Base-by-base conservation (phyloP, 2,888 invertebrate genomes). In the Hyalella azteca region DNA sequence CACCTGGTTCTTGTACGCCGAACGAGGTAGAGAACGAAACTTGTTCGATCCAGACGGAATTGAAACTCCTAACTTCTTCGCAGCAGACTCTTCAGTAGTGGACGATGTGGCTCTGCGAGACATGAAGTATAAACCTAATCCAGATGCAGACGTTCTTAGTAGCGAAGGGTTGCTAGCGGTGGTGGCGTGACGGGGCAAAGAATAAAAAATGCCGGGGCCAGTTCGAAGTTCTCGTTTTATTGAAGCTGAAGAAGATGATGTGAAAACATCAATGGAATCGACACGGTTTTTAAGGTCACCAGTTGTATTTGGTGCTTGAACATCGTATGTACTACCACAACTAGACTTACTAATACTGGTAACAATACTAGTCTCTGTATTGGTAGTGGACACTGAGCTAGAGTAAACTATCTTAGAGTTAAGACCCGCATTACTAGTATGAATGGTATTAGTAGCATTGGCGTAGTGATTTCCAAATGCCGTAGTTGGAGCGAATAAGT, bases 81-180 rank as follows among this genome's bases (percentile, higher is more conserved):
- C 79, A 39, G 79, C 79, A 29, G 79, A 79, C 32, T 73, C 73
- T 45, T 79, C 60, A 48, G 59, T n/a, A 22, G 73, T 73, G 15
- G 39, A 73, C 32, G 45, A 73, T 13, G 79, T 50, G 22, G 60
- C 66, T 75, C 45, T 40, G 5, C 79, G n/a, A 0, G 79, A 79
- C 79, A 79, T 79, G 22, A 79, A 73, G 54, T 79, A 79, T 36
- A 79, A 73, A 13, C 79, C 79, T 29, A 79, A 32, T 13, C 79
- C 79, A 3, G 79, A 79, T 9, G 45, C 73, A 11, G 79, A 79
- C 2, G 66, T 26, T 40, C 73, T 76, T 41, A 79, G 41, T 9
- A 79, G 73, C 11, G 73, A 26, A 0, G 79, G 79, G 36, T 79
- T 79, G 48, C 73, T 79, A 13, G 79, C 48, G 7, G 79, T 73